Percentiles rank a stretch among this genome's conserved stretches.
phyloP scores from a whole-genome alignment of 2,797 vertebrate species.

The Chelon labrosus region DNA sequence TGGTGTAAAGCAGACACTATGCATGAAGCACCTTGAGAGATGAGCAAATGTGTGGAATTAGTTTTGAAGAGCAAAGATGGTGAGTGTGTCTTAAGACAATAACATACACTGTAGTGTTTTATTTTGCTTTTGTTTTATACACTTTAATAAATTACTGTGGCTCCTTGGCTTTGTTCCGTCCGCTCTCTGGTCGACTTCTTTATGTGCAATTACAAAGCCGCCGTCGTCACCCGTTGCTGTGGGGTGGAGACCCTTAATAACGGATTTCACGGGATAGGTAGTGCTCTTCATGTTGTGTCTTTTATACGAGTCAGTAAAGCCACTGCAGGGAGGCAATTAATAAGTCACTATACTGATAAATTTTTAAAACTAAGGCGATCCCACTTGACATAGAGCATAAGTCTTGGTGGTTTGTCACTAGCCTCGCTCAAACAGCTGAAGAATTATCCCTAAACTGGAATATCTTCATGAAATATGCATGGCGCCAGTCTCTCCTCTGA shows the following conservation, averaged over 20 bases:
- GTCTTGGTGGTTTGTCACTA: conserved; percentile 27
- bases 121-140: conserved; percentile 58
- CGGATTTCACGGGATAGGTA: not conserved
- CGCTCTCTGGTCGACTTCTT: conserved; percentile 18
- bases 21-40: conserved; percentile 44
- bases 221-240: not conserved
- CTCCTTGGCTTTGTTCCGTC: conserved; percentile 5
- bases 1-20: conserved; percentile 31
- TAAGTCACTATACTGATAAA: conserved; percentile 24
- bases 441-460: conserved; percentile 44
- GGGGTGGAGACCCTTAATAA: conserved; percentile 14
- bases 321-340: conserved; percentile 22
- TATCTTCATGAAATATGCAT: conserved; percentile 67
- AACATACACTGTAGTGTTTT: conserved; percentile 37
- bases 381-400: conserved; percentile 14
- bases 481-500: conserved; percentile 20
- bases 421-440: conserved; percentile 26
- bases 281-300: conserved; percentile 13
- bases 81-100: conserved; percentile 43
- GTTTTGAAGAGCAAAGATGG: not conserved
- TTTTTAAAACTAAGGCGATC: conserved; percentile 37
- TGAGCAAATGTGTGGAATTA: conserved; percentile 30
- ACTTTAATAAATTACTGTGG: conserved; percentile 63
- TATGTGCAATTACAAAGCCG: conserved; percentile 11
- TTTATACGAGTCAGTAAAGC: conserved; percentile 18